Conservation (phyloP, 2,113 vertebrate species). For the Clarias macrocephalus region DNA sequence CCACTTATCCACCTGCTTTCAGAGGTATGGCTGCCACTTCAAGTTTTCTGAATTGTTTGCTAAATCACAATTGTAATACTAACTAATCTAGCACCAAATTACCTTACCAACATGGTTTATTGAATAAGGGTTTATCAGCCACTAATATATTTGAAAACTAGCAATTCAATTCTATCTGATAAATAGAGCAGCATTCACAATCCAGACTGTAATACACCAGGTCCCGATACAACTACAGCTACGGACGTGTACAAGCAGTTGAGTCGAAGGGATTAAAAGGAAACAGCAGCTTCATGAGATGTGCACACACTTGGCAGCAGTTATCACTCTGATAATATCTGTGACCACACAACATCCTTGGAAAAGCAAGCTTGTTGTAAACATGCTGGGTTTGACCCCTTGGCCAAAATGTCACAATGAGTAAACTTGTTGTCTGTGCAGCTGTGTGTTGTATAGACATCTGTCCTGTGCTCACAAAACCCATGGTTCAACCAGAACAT, state of each 20-base stretch:
- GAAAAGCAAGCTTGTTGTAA: constrained; percentile 60
- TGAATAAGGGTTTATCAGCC: not conserved
- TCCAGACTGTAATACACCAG: not conserved
- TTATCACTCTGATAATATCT: constrained; percentile 52
- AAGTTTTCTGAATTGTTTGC: not conserved
- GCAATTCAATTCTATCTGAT: not conserved
- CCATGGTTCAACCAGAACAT: not conserved
- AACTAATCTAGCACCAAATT: not conserved
- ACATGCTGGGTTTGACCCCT: constrained; percentile 57
- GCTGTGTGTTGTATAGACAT: not conserved
- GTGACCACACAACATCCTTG: constrained; percentile 53
- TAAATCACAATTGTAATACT: no score
- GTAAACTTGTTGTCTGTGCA: constrained; percentile 47
- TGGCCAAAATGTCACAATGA: constrained; percentile 55
- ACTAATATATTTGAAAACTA: not conserved
- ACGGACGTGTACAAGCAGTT: not conserved
- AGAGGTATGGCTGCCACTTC: not conserved
- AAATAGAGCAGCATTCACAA: not conserved
- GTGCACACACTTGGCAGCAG: constrained; percentile 45
- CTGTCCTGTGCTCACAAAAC: not conserved
- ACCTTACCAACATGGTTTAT: not conserved
- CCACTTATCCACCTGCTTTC: not conserved
- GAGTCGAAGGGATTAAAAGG: not conserved
- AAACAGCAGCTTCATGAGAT: not conserved
- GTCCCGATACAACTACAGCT: not conserved